Conservation (phyloP, 1,140 invertebrate genomes). For the Leucophenga varia region DNA sequence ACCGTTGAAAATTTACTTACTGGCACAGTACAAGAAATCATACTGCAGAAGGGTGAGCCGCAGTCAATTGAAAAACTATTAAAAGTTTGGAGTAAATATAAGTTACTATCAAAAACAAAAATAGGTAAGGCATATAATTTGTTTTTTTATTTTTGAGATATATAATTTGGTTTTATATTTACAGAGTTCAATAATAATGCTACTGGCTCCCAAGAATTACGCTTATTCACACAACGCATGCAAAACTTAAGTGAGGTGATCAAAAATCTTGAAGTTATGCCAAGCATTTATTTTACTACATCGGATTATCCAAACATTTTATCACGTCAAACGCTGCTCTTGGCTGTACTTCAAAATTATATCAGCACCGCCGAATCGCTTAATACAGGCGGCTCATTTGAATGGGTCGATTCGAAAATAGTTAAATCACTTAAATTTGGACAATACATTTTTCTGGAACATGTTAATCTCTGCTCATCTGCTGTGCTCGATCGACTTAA, state of each 20-base stretch:
- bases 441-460: slow-evolving; percentile 69
- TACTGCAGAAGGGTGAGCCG: slow-evolving; percentile 19
- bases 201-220: slow-evolving; percentile 34
- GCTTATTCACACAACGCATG: slow-evolving; percentile 30
- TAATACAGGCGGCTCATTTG: slow-evolving; percentile 85
- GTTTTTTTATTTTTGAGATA: background rate
- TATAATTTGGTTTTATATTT: background rate
- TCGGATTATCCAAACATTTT: slow-evolving; percentile 15
- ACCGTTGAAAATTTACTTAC: slow-evolving; percentile 56
- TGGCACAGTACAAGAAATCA: slow-evolving; percentile 44
- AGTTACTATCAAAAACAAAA: slow-evolving; percentile 22
- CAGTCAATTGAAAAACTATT: slow-evolving; percentile 19
- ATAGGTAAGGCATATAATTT: slow-evolving; percentile 21
- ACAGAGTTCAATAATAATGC: background rate
- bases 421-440: slow-evolving; percentile 65
- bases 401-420: slow-evolving; percentile 95
- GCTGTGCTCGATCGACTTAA: slow-evolving; percentile 97
- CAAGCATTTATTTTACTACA: slow-evolving; percentile 13
- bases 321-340: slow-evolving; percentile 19
- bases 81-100: slow-evolving; percentile 44
- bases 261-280: slow-evolving; percentile 19
- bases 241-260: slow-evolving; percentile 25
- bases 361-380: slow-evolving; percentile 60
- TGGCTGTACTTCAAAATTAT: slow-evolving; percentile 23
- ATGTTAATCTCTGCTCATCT: slow-evolving; percentile 95